Evolutionary conservation across 2,797 vertebrate species (phyloP).

Genomic region (Silurus aristotelis): DNA sequence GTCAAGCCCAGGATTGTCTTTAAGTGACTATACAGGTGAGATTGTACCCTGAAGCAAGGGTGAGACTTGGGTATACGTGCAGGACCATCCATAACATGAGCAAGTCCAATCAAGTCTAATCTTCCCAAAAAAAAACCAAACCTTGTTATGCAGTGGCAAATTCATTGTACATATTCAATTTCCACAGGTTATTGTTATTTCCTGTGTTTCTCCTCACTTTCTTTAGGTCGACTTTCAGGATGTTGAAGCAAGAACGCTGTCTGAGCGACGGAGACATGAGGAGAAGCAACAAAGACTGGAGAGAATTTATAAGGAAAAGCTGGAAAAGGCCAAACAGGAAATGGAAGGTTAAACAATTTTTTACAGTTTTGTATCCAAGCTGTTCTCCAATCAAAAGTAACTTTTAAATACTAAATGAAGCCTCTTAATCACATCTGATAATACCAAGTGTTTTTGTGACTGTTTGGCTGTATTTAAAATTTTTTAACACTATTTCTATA

Average conservation of each 20-base stretch:
- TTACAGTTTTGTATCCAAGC: neutral
- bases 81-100: neutral
- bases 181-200: neutral
- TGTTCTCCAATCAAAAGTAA: neutral
- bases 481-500: neutral
- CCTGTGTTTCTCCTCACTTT: neutral
- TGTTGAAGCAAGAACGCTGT: conserved; percentile 75
- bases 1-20: neutral
- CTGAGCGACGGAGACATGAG: conserved; percentile 83
- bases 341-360: conserved; percentile 79
- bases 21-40: neutral
- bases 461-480: neutral
- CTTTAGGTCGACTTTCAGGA: conserved; percentile 92
- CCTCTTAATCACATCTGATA: neutral
- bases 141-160: neutral
- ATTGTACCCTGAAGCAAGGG: neutral
- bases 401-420: no score
- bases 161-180: neutral
- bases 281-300: conserved; percentile 82
- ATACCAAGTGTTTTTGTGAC: neutral
- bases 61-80: neutral
- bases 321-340: conserved; percentile 79
- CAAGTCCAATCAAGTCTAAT: neutral
- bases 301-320: conserved; percentile 81
- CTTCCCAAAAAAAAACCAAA: neutral